Evolutionary conservation across 2,797 vertebrate genomes (phyloP).

Genomic region (Rhincodon typus): DNA sequence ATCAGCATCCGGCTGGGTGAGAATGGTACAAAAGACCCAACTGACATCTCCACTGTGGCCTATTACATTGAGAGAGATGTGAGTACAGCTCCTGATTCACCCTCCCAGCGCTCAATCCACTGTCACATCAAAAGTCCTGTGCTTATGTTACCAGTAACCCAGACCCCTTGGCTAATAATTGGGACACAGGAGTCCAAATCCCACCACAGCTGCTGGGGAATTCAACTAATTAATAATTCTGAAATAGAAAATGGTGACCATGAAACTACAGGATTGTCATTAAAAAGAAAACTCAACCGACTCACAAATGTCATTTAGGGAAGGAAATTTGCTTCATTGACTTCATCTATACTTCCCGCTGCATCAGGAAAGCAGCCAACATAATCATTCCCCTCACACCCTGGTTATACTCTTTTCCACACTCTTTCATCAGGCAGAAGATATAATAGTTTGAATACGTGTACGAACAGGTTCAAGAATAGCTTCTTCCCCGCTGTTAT

Average conservation of each 20-base stretch:
- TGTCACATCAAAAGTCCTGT: background rate
- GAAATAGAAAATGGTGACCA: background rate
- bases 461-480: no score
- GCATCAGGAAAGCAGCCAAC: no score
- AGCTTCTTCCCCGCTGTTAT: no score
- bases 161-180: background rate
- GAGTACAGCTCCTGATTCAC: background rate
- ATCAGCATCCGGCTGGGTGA: conserved; percentile 44
- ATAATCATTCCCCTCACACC: no score
- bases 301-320: background rate
- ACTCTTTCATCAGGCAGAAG: no score
- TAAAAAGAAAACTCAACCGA: background rate
- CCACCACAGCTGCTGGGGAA: background rate
- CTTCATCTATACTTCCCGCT: no score
- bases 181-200: background rate
- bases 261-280: background rate
- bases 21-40: conserved; percentile 45
- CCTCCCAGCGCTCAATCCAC: background rate
- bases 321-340: background rate
- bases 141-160: no score
- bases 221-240: background rate
- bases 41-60: conserved; percentile 46
- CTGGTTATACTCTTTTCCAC: no score
- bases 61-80: conserved; percentile 47
- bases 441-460: no score